These are phyloP conservation scores for Megaceryle maxima DNA, from an alignment of 2,113 vertebrate genomes.

Conservation along the genomic window DNA sequence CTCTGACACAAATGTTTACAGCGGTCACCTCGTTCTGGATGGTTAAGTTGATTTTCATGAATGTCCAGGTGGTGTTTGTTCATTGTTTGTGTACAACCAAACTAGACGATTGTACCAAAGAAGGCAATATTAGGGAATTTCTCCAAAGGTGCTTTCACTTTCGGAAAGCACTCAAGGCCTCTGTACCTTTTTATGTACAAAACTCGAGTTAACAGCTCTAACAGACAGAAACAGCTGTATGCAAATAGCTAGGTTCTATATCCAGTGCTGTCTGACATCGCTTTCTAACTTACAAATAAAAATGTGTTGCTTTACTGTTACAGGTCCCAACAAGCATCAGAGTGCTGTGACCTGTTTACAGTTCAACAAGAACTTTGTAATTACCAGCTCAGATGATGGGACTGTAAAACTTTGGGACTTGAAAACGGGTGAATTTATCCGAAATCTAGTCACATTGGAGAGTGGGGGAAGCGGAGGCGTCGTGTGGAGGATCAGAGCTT, in stretches of 20 bases:
- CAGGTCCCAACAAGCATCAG: slow-evolving; percentile 99
- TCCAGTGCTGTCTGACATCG: neutral
- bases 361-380: slow-evolving; percentile 99
- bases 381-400: slow-evolving; percentile 99
- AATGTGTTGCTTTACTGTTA: slow-evolving; percentile 42
- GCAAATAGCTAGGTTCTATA: neutral
- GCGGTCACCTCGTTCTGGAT: neutral
- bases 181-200: neutral
- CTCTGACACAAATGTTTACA: neutral
- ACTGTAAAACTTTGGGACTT: slow-evolving; percentile 99
- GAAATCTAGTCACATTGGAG: slow-evolving; percentile 99
- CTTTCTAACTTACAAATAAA: slow-evolving; percentile 38
- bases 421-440: slow-evolving; percentile 99
- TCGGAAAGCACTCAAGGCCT: neutral
- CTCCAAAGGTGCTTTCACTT: neutral
- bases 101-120: neutral
- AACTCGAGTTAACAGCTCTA: neutral
- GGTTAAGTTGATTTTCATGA: neutral
- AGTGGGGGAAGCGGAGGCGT: slow-evolving; percentile 97
- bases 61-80: neutral
- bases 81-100: neutral
- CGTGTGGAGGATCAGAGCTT: slow-evolving; percentile 98
- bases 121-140: neutral
- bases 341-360: slow-evolving; percentile 99
- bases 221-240: neutral